These are phyloP conservation scores for Nematostella vectensis DNA, from an alignment of 92 coral and sea anemone genomes.

Conservation along the genomic window DNA sequence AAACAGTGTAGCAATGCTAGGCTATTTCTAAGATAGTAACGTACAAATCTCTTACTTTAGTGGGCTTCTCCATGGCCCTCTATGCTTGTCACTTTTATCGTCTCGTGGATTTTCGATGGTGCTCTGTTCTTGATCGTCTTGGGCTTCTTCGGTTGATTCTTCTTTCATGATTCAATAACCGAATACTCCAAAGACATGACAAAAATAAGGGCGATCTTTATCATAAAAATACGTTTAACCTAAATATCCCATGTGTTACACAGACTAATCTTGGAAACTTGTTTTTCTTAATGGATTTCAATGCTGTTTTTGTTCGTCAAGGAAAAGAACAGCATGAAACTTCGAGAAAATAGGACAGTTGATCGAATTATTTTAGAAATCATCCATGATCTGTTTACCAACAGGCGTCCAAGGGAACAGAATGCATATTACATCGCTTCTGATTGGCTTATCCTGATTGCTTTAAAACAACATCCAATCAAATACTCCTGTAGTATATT, in stretches of 20 bases:
- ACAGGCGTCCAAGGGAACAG: constrained; percentile 28
- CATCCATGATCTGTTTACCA: constrained; percentile 24
- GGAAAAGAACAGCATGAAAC: no score
- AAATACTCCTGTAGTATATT: constrained; percentile 2
- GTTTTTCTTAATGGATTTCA: no score
- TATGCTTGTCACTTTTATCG: background rate
- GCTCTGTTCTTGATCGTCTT: background rate
- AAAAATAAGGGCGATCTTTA: no score
- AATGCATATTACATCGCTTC: constrained; percentile 7
- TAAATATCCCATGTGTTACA: no score
- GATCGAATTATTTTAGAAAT: no score
- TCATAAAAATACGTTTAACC: no score
- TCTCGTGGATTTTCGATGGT: background rate
- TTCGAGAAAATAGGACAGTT: no score
- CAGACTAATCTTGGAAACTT: no score
- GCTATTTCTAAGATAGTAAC: no score
- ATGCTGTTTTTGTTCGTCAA: no score
- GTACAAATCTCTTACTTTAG: background rate
- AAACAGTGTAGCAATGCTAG: no score
- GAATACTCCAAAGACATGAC: no score
- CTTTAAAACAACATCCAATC: background rate
- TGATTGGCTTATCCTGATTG: constrained; percentile 24
- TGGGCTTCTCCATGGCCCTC: constrained; percentile 4
- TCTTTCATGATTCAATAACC: background rate
- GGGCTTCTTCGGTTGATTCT: background rate